Conservation (phyloP, 1,140 invertebrate species). For the Dinoponera quadriceps region DNA sequence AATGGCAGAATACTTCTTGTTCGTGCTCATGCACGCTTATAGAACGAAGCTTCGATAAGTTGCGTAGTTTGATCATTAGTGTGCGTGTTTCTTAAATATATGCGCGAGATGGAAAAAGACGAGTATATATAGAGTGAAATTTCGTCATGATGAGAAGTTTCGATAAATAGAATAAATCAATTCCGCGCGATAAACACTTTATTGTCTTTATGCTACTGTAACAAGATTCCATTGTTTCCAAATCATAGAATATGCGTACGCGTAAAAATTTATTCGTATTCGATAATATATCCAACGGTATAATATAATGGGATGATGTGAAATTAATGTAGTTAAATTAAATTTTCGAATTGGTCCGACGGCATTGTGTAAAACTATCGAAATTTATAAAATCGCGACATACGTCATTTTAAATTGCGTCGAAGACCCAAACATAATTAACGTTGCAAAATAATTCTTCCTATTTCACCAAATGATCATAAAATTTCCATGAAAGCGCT, state of each 20-base stretch:
- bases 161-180: conserved; percentile 1
- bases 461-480: neutral
- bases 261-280: neutral
- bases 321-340: conserved; percentile 35
- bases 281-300: neutral
- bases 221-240: conserved; percentile 7
- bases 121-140: neutral
- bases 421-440: conserved; percentile 4
- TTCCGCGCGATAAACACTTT: conserved; percentile 1
- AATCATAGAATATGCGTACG: neutral
- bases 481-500: neutral
- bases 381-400: neutral
- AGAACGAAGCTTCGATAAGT: neutral
- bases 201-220: too few species aligned
- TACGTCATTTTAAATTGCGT: neutral
- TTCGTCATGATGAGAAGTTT: neutral
- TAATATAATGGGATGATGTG: neutral
- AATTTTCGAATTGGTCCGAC: neutral
- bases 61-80: conserved; percentile 21
- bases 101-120: neutral
- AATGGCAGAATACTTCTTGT: conserved; percentile 20
- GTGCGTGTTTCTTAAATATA: conserved; percentile 3
- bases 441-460: neutral
- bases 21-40: conserved; percentile 1
- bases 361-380: neutral